Evolutionary conservation across 2,888 invertebrate genomes (phyloP), one percentile per base, ranked within the genome.

Genomic region (Rhimphoctona megacephalus): DNA sequence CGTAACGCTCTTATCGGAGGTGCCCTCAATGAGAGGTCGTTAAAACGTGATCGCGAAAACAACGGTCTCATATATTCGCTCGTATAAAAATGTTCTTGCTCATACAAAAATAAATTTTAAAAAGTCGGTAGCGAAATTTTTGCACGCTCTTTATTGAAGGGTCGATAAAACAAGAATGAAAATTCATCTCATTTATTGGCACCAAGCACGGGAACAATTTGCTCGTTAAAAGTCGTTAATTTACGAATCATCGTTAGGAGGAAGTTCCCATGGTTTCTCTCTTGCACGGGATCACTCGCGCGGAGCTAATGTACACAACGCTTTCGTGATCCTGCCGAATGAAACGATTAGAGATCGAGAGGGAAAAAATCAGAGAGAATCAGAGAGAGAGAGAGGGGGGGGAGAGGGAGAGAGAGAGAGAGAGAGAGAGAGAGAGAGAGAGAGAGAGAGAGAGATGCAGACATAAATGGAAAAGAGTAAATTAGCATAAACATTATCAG

Each of bases 201-300:
- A 43, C 5, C 3, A 11, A 22, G 67, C 39, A 43, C 43, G 17
- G 7, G 8, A 9, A 39, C 36, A 22, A 61, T 69, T 69, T 69
- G 6, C 43, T 39, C 43, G 43, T 69, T 69, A 22, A 69, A 69
- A 69, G 25, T 69, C 43, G 14, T 25, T 22, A 39, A 22, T 36
- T 39, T 17, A 25, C 61, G 61, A 30, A 39, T 39, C 14, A 69
- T 49, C 49, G 49, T 49, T 46, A 25, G 17, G 25, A 25, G 30
- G 43, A 61, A 79, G 61, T 70, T 49, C 30, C 70, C 70, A 70
- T 70, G 49, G 49, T 70, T 54, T 46, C 52, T 66, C 54, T 25
- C 69, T 76, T 36, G 74, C 43, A 39, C n/a, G 25, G 19, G 30
- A 30, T 30, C 61, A 61, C 17, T 61, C 61, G 61, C 61, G 61